Conservation (phyloP, 2,113 vertebrate species). For the Nanorana parkeri region DNA sequence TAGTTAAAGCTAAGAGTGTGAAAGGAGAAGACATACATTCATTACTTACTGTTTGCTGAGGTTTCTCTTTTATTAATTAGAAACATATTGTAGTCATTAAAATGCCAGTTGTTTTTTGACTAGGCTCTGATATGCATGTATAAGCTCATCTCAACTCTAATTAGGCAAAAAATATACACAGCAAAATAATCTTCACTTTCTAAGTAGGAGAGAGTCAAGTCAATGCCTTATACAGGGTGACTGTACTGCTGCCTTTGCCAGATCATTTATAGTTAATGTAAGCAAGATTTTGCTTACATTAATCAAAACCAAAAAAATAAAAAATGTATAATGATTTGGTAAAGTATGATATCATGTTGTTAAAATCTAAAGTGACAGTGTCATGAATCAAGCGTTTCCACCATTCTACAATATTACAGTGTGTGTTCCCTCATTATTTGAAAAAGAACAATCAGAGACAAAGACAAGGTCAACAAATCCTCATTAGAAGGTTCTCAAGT, state of each 20-base stretch:
- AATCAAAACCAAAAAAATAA: constrained; percentile 30
- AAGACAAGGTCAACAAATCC: constrained; percentile 50
- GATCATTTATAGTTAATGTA: constrained; percentile 3
- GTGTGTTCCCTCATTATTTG: constrained; percentile 35
- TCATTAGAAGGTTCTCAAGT: constrained; percentile 41
- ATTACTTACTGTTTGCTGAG: constrained; percentile 52
- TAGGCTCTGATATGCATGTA: constrained; percentile 47
- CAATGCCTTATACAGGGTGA: constrained; percentile 7
- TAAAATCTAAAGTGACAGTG: constrained; percentile 31
- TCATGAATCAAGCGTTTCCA: constrained; percentile 27
- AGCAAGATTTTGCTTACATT: constrained; percentile 12
- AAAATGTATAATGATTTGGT: constrained; percentile 30
- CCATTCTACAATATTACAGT: background rate
- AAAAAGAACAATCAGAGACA: constrained; percentile 33
- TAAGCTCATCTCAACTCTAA: constrained; percentile 46
- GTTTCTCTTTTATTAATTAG: constrained; percentile 54
- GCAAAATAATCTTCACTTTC: constrained; percentile 24
- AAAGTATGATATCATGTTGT: constrained; percentile 20
- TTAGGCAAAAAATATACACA: constrained; percentile 19
- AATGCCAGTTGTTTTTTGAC: constrained; percentile 22
- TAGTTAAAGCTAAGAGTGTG: background rate
- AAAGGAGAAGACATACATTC: constrained; percentile 39
- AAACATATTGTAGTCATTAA: constrained; percentile 34
- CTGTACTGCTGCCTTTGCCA: background rate
- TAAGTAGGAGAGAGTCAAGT: constrained; percentile 1